These are phyloP conservation scores for Argyresthia albistria DNA, from an alignment of 2,888 invertebrate genomes.

Conservation along the genomic window DNA sequence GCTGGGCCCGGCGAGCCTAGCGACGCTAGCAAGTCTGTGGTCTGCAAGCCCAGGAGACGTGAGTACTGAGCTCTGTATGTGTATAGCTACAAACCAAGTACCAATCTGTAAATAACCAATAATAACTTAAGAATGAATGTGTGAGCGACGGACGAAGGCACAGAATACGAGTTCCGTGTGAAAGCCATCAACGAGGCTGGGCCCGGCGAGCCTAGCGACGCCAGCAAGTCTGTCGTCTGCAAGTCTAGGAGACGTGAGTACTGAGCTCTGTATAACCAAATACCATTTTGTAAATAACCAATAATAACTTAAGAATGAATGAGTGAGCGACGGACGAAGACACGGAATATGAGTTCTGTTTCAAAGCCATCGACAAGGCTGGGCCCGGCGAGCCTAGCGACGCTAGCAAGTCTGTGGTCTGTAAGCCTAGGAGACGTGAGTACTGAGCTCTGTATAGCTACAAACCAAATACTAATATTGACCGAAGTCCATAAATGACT, in stretches of 20 bases:
- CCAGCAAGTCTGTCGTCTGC: constrained; percentile 87
- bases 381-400: constrained; percentile 93
- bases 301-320: no score
- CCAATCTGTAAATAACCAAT: no score
- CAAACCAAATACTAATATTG: no score
- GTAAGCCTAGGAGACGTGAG: constrained; percentile 89
- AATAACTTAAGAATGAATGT: no score
- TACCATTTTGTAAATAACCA: no score
- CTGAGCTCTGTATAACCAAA: neutral
- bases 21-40: constrained; percentile 86
- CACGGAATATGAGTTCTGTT: constrained; percentile 93
- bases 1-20: constrained; percentile 95
- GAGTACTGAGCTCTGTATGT: constrained; percentile 59
- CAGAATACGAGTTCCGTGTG: constrained; percentile 94
- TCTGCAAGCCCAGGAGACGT: constrained; percentile 90
- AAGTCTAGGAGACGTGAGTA: constrained; percentile 87
- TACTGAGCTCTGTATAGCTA: no score
- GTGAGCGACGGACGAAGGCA: constrained; percentile 93
- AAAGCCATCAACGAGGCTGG: constrained; percentile 95
- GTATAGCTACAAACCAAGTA: no score
- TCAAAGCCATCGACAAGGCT: constrained; percentile 92
- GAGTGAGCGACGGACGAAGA: no score
- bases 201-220: constrained; percentile 89
- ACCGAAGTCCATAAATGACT: no score
- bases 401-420: constrained; percentile 86